A percentile compares a stretch with the other conserved stretches of the same genome.
phyloP scores from a whole-genome alignment of 2,888 invertebrate species.

The Muscina levida region DNA sequence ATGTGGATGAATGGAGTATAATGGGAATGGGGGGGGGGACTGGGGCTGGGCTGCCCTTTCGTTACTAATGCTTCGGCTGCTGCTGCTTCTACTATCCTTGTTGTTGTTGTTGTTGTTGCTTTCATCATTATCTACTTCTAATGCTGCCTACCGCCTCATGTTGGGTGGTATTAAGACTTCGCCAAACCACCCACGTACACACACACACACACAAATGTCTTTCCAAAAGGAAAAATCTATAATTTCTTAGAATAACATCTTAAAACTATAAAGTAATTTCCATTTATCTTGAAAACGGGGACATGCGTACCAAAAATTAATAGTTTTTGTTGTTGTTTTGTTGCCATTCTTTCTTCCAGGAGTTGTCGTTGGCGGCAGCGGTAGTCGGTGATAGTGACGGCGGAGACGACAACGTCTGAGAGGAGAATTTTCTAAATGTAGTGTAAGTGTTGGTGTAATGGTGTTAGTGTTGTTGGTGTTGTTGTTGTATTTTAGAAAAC shows the following conservation, averaged over 20 bases:
- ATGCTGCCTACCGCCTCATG: background rate
- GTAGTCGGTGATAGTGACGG: background rate
- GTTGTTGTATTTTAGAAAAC: constrained; percentile 32
- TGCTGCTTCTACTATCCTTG: constrained; percentile 8
- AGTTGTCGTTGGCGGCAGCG: constrained; percentile 2
- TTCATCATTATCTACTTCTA: background rate
- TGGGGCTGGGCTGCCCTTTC: constrained; percentile 9
- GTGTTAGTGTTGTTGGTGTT: background rate
- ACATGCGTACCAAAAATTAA: constrained; percentile 41
- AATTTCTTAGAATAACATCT: constrained; percentile 41
- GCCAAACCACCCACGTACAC: background rate
- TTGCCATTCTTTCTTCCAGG: background rate
- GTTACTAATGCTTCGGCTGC: background rate
- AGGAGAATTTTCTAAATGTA: background rate
- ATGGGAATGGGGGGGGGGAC: background rate
- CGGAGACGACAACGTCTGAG: too few relatives aligned
- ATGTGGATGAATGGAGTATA: background rate
- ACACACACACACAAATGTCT: background rate
- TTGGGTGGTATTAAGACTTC: too few relatives aligned
- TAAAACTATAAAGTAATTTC: constrained; percentile 40
- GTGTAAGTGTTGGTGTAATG: background rate
- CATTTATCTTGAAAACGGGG: constrained; percentile 36
- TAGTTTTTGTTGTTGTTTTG: constrained; percentile 25
- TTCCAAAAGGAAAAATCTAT: constrained; percentile 28
- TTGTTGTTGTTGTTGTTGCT: constrained; percentile 16